These are phyloP conservation scores for Chionomys nivalis DNA, from an alignment of 2,113 vertebrate genomes.

Conservation along the genomic window DNA sequence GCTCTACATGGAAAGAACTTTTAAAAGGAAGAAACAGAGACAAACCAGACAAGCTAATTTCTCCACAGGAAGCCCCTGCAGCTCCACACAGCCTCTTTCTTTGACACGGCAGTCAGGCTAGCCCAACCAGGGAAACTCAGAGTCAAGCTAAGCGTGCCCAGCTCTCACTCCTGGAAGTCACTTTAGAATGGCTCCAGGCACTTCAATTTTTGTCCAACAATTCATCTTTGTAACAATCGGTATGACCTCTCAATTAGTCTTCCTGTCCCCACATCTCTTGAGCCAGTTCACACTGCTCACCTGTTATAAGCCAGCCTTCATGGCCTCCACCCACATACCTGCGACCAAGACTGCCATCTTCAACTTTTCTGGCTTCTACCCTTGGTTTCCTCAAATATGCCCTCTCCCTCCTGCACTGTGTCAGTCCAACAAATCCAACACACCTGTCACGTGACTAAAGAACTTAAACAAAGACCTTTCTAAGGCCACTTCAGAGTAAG, in stretches of 20 bases:
- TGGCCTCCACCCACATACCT: background rate
- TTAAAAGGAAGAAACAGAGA: background rate
- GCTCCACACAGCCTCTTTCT: background rate
- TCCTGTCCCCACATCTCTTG: background rate
- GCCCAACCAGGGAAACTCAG: background rate
- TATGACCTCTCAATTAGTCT: background rate
- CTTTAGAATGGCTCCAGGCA: background rate
- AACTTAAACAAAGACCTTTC: background rate
- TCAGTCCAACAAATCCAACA: background rate
- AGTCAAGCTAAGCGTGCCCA: background rate
- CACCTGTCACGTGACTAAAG: background rate
- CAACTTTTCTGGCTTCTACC: background rate
- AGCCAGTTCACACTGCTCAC: background rate
- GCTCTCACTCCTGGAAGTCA: background rate
- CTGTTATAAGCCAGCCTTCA: background rate
- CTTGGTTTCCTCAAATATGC: background rate
- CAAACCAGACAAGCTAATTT: background rate
- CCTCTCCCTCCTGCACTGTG: background rate
- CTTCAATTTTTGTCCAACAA: background rate
- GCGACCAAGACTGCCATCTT: background rate
- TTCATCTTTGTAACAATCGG: background rate
- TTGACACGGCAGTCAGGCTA: background rate
- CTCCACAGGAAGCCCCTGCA: background rate
- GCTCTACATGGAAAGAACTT: background rate
- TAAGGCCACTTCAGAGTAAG: slow-evolving; percentile 10